These are phyloP conservation scores for Stratiomys singularior DNA, from an alignment of 2,888 invertebrate genomes.

Conservation along the genomic window DNA sequence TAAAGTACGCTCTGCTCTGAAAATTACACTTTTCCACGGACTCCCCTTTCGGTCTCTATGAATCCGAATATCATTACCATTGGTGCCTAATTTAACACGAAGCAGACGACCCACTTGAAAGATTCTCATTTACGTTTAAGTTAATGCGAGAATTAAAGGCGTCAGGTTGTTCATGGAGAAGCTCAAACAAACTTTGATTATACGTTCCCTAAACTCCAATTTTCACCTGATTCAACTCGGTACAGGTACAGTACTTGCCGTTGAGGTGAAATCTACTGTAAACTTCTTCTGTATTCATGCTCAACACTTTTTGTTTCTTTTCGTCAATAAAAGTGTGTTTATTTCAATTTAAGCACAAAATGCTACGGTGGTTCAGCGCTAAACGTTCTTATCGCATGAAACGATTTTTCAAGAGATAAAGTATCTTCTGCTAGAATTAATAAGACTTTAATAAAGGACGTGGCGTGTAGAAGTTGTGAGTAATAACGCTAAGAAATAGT, in stretches of 20 bases:
- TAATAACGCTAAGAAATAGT: no score
- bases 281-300: neutral
- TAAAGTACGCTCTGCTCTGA: conserved; percentile 4
- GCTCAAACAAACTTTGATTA: conserved; percentile 13
- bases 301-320: neutral
- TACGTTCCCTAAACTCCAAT: neutral
- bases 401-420: no score
- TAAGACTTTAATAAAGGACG: no score
- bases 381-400: no score
- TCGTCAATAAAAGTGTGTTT: neutral
- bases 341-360: no score
- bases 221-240: neutral
- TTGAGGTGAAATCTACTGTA: neutral
- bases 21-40: neutral
- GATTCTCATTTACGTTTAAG: conserved; percentile 27
- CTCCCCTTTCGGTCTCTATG: neutral
- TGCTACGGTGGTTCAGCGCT: no score
- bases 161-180: conserved; percentile 15
- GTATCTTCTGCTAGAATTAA: no score
- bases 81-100: conserved; percentile 33
- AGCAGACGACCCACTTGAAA: conserved; percentile 7
- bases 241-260: conserved; percentile 24
- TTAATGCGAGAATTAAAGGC: conserved; percentile 33
- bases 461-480: no score
- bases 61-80: conserved; percentile 18